Evolutionary conservation across 2,797 vertebrate genomes (phyloP).

Genomic region (Eulemur albifrons): DNA sequence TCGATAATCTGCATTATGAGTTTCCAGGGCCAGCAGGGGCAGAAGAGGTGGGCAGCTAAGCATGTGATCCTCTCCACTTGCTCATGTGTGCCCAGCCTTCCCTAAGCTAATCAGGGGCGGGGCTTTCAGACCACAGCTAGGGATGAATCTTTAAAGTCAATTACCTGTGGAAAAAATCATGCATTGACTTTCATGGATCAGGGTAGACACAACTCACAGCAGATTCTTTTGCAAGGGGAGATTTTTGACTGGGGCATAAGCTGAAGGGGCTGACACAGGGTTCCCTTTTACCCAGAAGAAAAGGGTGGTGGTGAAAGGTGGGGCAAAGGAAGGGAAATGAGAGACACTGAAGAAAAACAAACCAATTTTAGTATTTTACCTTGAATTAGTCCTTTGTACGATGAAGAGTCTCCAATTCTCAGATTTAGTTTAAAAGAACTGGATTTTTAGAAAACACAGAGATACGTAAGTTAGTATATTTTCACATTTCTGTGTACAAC

Average conservation of each 20-base stretch:
- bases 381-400: background rate
- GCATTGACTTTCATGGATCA: background rate
- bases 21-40: background rate
- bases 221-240: background rate
- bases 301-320: background rate
- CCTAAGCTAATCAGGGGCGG: background rate
- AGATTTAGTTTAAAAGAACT: slow-evolving; percentile 26
- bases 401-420: background rate
- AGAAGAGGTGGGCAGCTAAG: background rate
- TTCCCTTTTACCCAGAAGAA: background rate
- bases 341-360: background rate
- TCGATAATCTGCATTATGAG: background rate
- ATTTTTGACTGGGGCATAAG: background rate
- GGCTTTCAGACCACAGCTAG: background rate
- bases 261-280: background rate
- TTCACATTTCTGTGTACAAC: background rate
- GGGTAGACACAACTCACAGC: background rate
- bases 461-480: background rate
- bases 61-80: background rate
- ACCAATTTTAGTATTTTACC: slow-evolving; percentile 15
- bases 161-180: background rate
- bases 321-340: background rate
- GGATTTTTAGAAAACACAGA: background rate
- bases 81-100: background rate
- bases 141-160: background rate